These are phyloP conservation scores for Hipparchia sbordonii DNA, from an alignment of 2,888 invertebrate species.

Conservation along the genomic window DNA sequence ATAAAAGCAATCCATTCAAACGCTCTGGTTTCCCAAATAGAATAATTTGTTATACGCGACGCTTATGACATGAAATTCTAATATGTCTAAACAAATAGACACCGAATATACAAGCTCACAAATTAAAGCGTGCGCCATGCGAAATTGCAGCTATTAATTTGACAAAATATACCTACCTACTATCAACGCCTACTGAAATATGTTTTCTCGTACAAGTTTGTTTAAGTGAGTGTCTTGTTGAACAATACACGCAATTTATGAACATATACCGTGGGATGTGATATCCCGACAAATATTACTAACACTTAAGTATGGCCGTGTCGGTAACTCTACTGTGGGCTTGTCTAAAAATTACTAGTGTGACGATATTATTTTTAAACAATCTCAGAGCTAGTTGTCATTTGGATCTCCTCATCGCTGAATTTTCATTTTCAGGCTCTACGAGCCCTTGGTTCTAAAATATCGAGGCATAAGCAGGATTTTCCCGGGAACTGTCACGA, in stretches of 20 bases:
- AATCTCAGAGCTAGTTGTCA: too few species aligned
- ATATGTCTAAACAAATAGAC: conserved; percentile 27
- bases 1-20: background rate
- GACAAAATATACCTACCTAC: conserved; percentile 17
- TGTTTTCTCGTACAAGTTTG: conserved; percentile 22
- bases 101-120: conserved; percentile 27
- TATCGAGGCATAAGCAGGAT: too few species aligned
- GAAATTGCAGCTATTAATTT: conserved; percentile 33
- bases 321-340: too few species aligned
- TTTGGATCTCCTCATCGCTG: too few species aligned
- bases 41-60: conserved; percentile 15
- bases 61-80: conserved; percentile 14
- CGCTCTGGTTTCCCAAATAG: background rate
- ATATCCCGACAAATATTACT: too few species aligned
- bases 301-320: too few species aligned
- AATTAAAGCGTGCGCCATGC: conserved; percentile 25
- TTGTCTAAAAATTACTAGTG: too few species aligned
- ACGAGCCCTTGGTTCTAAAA: too few species aligned
- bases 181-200: conserved; percentile 24
- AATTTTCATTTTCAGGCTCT: too few species aligned
- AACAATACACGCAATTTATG: conserved; percentile 16
- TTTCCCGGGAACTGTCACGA: too few species aligned
- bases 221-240: conserved; percentile 30
- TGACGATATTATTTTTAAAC: too few species aligned
- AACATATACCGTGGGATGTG: background rate